phyloP scores from a whole-genome alignment of 2,888 invertebrate species.

The Coleophora deauratella region DNA sequence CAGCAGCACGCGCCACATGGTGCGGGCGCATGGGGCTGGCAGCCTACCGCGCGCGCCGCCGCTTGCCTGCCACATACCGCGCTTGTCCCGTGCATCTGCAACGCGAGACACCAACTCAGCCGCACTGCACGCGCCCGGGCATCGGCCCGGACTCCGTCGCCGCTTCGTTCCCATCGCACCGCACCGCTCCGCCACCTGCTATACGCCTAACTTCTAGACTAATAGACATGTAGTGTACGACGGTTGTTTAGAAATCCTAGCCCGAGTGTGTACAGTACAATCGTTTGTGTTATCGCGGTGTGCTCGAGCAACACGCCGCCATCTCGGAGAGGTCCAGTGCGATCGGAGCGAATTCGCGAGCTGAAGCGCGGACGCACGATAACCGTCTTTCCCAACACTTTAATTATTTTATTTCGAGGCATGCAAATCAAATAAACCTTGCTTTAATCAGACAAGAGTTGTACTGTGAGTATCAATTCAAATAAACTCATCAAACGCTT shows the following conservation, averaged over 20 bases:
- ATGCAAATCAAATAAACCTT: conserved; percentile 7
- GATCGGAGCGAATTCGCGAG: conserved; percentile 65
- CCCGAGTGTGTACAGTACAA: conserved; percentile 25
- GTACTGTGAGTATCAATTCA: too few species aligned
- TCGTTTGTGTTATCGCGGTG: conserved; percentile 30
- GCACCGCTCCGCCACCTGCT: conserved; percentile 53
- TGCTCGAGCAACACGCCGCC: conserved; percentile 43
- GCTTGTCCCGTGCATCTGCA: conserved; percentile 63
- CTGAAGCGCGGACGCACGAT: conserved; percentile 50
- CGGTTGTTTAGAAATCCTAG: conserved; percentile 28
- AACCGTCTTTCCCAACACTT: conserved; percentile 45
- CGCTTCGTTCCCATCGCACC: conserved; percentile 64
- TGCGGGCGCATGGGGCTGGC: conserved; percentile 67
- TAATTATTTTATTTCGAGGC: conserved; percentile 36
- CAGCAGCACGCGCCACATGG: conserved; percentile 74
- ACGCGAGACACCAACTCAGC: conserved; percentile 69
- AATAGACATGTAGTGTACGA: conserved; percentile 36
- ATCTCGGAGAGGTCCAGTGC: conserved; percentile 68
- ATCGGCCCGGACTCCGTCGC: conserved; percentile 33
- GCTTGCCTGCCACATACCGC: conserved; percentile 49
- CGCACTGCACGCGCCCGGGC: conserved; percentile 48
- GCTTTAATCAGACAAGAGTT: neutral
- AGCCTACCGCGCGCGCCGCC: conserved; percentile 56
- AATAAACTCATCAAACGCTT: too few species aligned
- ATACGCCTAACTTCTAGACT: conserved; percentile 33